Conservation (phyloP, 2,797 vertebrate genomes). For the Sebastes cheni region DNA sequence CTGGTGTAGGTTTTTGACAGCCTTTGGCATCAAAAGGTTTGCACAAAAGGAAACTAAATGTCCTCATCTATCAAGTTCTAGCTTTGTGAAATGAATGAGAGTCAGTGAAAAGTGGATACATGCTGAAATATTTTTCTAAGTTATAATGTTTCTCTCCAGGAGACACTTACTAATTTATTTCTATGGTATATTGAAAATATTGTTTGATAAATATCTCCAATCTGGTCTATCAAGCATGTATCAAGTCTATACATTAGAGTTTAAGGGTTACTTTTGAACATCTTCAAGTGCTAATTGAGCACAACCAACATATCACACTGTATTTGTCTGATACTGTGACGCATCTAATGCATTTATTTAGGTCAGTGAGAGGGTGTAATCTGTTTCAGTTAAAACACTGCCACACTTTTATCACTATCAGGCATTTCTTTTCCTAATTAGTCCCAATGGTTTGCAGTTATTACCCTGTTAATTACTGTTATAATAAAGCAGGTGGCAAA, state of each 20-base stretch:
- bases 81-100: slow-evolving; percentile 39
- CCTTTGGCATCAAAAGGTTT: slow-evolving; percentile 52
- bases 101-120: slow-evolving; percentile 28
- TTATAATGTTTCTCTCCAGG: slow-evolving; percentile 5
- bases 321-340: background rate
- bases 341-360: background rate
- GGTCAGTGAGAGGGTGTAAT: background rate
- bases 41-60: slow-evolving; percentile 55
- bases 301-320: background rate
- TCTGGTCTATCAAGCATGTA: background rate
- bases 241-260: background rate
- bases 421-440: slow-evolving; percentile 1
- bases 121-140: slow-evolving; percentile 2
- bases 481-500: background rate
- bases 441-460: background rate
- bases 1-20: slow-evolving; percentile 52
- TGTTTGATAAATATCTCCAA: background rate
- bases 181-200: background rate
- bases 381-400: background rate
- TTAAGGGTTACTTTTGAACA: background rate
- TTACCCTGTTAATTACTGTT: background rate
- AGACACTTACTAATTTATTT: background rate
- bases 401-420: background rate
- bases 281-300: background rate
- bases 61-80: slow-evolving; percentile 44